Evolutionary conservation across 2,113 vertebrate species (phyloP).

Genomic region (Passer domesticus): DNA sequence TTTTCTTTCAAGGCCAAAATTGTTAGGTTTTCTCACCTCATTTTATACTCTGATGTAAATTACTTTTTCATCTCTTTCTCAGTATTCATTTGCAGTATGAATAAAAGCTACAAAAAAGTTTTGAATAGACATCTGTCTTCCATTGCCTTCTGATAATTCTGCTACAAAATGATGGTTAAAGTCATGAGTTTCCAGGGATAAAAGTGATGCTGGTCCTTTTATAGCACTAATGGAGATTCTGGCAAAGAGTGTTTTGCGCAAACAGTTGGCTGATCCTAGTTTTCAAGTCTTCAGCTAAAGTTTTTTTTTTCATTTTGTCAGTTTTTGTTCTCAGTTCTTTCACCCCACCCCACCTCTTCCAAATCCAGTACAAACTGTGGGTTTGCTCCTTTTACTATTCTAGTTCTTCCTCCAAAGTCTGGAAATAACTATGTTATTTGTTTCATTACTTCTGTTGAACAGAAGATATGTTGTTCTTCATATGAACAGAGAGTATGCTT

Average conservation of each 20-base stretch:
- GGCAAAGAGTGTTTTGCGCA: not conserved
- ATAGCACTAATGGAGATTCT: not conserved
- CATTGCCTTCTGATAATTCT: not conserved
- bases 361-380: not conserved
- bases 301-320: not conserved
- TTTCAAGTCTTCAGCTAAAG: not conserved
- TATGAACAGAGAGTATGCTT: not conserved
- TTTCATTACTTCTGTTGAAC: not conserved
- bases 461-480: not conserved
- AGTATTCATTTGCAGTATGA: not conserved
- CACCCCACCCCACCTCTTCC: fast-evolving
- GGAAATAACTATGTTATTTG: not conserved
- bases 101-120: not conserved
- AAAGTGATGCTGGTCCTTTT: not conserved
- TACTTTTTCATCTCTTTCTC: not conserved
- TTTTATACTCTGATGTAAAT: not conserved
- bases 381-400: not conserved
- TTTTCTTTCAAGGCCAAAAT: not conserved
- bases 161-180: not conserved
- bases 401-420: not conserved
- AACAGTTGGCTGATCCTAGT: not conserved
- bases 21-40: not conserved
- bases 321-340: not conserved
- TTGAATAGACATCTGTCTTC: not conserved
- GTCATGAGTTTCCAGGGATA: not conserved